Evolutionary conservation across 2,888 invertebrate species (phyloP).

Genomic region (Nymphalis urticae): DNA sequence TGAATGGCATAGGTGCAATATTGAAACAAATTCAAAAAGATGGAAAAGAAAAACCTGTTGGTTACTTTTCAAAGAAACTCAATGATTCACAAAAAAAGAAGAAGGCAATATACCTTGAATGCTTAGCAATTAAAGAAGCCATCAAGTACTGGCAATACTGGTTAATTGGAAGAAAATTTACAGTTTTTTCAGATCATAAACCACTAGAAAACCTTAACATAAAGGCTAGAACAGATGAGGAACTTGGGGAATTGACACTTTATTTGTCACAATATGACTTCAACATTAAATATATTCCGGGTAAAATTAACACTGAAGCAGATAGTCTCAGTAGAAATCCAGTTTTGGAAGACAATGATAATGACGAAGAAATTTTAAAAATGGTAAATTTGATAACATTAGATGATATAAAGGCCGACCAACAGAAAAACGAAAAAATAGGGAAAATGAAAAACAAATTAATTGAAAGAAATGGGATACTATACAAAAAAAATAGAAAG

Average conservation of each 20-base stretch:
- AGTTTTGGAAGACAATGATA: slow-evolving; percentile 35
- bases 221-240: slow-evolving; percentile 38
- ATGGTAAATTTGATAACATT: too few species aligned
- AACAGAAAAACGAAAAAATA: too few species aligned
- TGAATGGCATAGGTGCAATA: too few species aligned
- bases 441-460: too few species aligned
- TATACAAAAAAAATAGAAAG: too few species aligned
- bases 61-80: too few species aligned
- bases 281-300: slow-evolving; percentile 37
- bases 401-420: too few species aligned
- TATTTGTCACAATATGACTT: slow-evolving; percentile 47
- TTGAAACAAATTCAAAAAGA: too few species aligned
- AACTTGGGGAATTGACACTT: slow-evolving; percentile 38
- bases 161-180: slow-evolving; percentile 39
- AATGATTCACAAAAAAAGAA: slow-evolving; percentile 34
- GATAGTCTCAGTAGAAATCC: slow-evolving; percentile 41
- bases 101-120: slow-evolving; percentile 41
- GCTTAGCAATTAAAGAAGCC: slow-evolving; percentile 40
- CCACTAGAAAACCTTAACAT: slow-evolving; percentile 37
- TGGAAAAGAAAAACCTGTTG: too few species aligned
- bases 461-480: too few species aligned
- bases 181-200: slow-evolving; percentile 40
- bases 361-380: slow-evolving; percentile 14
- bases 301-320: slow-evolving; percentile 39
- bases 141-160: slow-evolving; percentile 41